Percentiles rank a stretch among this genome's conserved stretches.
Conservation (phyloP, 2,797 vertebrate species). For the Esox lucius region DNA sequence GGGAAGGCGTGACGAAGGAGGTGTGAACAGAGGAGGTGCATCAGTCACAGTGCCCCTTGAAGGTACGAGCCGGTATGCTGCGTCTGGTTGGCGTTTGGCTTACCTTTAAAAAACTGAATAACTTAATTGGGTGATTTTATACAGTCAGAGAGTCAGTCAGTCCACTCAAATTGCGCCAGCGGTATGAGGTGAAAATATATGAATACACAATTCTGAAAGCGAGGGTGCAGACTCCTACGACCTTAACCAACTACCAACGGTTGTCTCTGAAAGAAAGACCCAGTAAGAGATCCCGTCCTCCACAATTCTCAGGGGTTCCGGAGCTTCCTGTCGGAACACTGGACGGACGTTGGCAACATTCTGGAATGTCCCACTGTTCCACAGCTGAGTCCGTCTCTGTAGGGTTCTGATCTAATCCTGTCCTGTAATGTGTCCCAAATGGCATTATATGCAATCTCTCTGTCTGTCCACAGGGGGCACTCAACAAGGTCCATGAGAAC, state of each 20-base stretch:
- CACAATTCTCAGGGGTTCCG: no score
- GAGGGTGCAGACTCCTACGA: no score
- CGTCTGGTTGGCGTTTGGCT: background rate
- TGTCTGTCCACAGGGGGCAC: no score
- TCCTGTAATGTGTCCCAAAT: no score
- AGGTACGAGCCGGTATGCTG: background rate
- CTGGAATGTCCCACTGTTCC: background rate
- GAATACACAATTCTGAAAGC: no score
- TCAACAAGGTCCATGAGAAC: no score
- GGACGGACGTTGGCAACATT: background rate
- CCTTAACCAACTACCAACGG: background rate
- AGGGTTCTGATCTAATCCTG: background rate
- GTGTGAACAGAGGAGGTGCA: background rate
- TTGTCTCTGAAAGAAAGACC: background rate
- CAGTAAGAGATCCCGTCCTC: background rate
- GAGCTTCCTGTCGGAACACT: background rate
- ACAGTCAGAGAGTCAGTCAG: no score
- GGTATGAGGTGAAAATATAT: no score
- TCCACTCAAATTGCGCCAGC: no score
- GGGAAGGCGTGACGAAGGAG: background rate
- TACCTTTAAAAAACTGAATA: no score
- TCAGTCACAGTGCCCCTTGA: background rate
- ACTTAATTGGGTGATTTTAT: no score
- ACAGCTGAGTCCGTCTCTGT: background rate
- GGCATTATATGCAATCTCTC: no score